A percentile compares a stretch with the other conserved stretches of the same genome.
Conservation (phyloP, 2,888 invertebrate species). For the Thymelicus lineola region DNA sequence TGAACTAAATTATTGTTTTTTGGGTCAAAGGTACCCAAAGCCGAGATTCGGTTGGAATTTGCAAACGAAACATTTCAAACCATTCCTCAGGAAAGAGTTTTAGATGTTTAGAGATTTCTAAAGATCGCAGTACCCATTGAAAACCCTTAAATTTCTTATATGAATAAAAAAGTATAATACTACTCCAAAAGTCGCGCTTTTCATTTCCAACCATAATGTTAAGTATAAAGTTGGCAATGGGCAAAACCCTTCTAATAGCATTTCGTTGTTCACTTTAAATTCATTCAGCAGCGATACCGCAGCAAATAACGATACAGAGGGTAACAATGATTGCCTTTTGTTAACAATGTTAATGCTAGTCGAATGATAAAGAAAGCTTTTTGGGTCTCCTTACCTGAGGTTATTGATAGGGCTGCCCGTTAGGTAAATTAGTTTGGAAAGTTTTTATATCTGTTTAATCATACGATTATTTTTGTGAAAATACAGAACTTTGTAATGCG, state of each 20-base stretch:
- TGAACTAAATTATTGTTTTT: too few relatives aligned
- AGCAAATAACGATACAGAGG: not conserved
- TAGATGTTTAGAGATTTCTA: too few relatives aligned
- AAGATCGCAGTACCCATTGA: too few relatives aligned
- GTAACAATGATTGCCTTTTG: slow-evolving; percentile 22
- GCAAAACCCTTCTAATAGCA: slow-evolving; percentile 45
- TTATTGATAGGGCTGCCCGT: slow-evolving; percentile 9
- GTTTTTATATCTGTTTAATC: slow-evolving; percentile 11
- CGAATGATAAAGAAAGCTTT: slow-evolving; percentile 12
- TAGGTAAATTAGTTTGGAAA: slow-evolving; percentile 2
- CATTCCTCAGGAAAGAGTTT: too few relatives aligned
- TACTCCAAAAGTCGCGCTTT: not conserved
- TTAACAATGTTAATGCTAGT: slow-evolving; percentile 16
- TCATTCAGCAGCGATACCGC: slow-evolving; percentile 10
- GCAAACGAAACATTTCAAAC: too few relatives aligned
- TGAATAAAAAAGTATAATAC: not conserved
- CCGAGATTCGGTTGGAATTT: too few relatives aligned
- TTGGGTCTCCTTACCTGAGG: not conserved
- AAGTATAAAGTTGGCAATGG: slow-evolving; percentile 22
- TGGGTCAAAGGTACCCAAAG: too few relatives aligned
- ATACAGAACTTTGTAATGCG: too few relatives aligned
- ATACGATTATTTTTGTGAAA: slow-evolving; percentile 3
- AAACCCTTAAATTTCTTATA: too few relatives aligned
- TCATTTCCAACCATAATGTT: slow-evolving; percentile 5
- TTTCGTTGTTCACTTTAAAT: slow-evolving; percentile 39